These are phyloP conservation scores for Graptemys geographica DNA, from an alignment of 2,797 vertebrate genomes.

Conservation along the genomic window DNA sequence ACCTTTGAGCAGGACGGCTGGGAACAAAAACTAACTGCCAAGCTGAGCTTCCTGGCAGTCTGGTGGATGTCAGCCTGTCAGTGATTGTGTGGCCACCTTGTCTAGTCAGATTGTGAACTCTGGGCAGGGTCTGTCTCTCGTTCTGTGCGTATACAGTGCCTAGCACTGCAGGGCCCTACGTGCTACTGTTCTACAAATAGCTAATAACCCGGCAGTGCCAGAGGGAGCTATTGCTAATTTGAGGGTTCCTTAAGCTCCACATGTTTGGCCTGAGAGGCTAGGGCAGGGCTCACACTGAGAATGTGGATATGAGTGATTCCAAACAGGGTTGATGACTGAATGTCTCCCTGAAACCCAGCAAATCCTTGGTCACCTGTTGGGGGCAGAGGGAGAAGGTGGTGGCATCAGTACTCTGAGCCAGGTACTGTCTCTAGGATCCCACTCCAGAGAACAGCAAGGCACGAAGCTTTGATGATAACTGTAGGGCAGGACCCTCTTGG, in stretches of 20 bases:
- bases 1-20: background rate
- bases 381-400: background rate
- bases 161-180: background rate
- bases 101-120: background rate
- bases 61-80: fast-evolving
- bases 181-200: background rate
- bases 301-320: background rate
- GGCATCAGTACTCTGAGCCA: background rate
- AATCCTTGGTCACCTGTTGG: background rate
- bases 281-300: background rate
- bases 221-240: fast-evolving
- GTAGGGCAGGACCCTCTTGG: background rate
- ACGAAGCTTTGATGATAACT: background rate
- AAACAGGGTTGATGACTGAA: background rate
- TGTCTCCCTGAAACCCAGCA: background rate
- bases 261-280: background rate
- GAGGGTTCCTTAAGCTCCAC: background rate
- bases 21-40: background rate
- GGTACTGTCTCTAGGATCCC: background rate
- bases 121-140: background rate
- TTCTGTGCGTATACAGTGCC: background rate
- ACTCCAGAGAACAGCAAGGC: background rate
- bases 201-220: fast-evolving
- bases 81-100: background rate
- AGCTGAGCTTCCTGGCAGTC: fast-evolving